Conservation (phyloP, 2,888 invertebrate genomes). For the Aleiodes alternator region DNA sequence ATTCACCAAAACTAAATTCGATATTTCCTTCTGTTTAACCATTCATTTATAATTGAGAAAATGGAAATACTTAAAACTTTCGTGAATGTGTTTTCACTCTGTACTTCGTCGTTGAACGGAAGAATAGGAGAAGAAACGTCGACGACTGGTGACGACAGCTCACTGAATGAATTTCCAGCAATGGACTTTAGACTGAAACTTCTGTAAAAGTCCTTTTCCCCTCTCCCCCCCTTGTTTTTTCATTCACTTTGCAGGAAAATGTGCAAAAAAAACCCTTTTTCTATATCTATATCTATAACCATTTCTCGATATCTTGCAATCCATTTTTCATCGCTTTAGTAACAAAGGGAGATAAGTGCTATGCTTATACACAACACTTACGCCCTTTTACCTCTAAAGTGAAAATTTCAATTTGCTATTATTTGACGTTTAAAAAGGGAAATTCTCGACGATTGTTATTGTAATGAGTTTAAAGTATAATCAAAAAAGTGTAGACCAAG, state of each 20-base stretch:
- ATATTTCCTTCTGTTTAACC: slow-evolving; percentile 15
- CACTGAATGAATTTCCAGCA: slow-evolving; percentile 61
- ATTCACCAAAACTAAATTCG: too few relatives aligned
- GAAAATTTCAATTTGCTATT: too few relatives aligned
- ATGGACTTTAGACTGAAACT: slow-evolving; percentile 67
- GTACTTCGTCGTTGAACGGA: slow-evolving; percentile 39
- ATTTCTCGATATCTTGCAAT: too few relatives aligned
- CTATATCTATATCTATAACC: not conserved
- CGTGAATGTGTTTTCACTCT: slow-evolving; percentile 38
- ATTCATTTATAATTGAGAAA: slow-evolving; percentile 7
- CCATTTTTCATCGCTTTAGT: too few relatives aligned
- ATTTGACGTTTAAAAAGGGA: too few relatives aligned
- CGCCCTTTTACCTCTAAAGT: too few relatives aligned
- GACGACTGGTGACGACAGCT: slow-evolving; percentile 58
- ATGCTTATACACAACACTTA: too few relatives aligned
- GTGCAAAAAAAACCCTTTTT: not conserved
- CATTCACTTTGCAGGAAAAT: slow-evolving; percentile 24
- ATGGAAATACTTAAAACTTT: slow-evolving; percentile 31
- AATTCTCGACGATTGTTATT: too few relatives aligned
- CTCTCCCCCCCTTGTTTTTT: slow-evolving; percentile 28
- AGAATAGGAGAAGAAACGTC: slow-evolving; percentile 39
- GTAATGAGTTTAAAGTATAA: too few relatives aligned
- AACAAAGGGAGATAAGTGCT: too few relatives aligned
- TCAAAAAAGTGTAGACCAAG: too few relatives aligned
- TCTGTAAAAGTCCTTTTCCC: slow-evolving; percentile 53